These are phyloP conservation scores for Metaphire vulgaris DNA, from an alignment of 1,140 invertebrate species.

Conservation along the genomic window DNA sequence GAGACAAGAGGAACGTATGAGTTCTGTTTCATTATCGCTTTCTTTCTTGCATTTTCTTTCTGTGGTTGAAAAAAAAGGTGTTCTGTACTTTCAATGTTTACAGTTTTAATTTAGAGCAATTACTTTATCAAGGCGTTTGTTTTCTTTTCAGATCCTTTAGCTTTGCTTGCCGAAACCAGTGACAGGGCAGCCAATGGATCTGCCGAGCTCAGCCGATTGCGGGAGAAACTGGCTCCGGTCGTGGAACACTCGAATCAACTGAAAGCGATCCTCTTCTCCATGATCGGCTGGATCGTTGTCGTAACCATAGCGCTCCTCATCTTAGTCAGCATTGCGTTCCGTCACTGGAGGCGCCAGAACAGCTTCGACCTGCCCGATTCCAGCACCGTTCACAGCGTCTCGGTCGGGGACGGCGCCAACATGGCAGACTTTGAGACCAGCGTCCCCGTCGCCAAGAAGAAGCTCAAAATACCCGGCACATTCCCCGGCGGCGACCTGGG, in stretches of 20 bases:
- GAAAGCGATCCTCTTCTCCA: not conserved
- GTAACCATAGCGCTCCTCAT: not conserved
- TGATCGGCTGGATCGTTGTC: not conserved
- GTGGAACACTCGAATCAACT: not conserved
- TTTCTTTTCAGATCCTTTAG: not conserved
- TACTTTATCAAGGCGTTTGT: no score
- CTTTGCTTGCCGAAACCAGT: not conserved
- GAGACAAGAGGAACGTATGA: no score
- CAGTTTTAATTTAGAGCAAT: no score
- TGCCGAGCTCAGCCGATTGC: not conserved
- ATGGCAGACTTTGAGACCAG: not conserved
- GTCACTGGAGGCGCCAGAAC: not conserved
- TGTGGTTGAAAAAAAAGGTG: no score
- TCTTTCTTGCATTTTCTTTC: no score
- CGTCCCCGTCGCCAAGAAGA: not conserved
- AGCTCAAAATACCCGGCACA: not conserved
- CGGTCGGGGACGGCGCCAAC: not conserved
- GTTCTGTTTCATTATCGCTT: no score
- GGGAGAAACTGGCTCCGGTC: not conserved
- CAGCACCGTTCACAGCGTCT: not conserved
- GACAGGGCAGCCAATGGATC: not conserved
- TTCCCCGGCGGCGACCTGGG: not conserved
- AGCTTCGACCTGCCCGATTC: not conserved
- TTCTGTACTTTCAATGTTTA: no score
- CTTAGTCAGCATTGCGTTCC: not conserved